These are phyloP conservation scores for Xylota sylvarum DNA, from an alignment of 2,888 invertebrate genomes.

Conservation along the genomic window DNA sequence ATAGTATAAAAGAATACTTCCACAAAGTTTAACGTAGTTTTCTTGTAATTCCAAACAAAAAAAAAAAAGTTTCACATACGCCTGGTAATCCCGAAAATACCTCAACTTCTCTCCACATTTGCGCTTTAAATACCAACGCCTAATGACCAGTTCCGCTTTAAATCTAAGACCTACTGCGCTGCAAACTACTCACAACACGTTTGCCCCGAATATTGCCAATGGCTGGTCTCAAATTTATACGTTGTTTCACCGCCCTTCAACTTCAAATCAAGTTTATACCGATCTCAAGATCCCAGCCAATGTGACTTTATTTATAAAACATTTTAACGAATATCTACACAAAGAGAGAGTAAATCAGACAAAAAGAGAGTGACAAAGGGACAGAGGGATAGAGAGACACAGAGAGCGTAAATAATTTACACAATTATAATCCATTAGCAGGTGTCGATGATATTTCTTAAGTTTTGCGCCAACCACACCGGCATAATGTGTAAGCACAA, in stretches of 20 bases:
- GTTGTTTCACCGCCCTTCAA: slow-evolving; percentile 26
- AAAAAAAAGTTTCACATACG: slow-evolving; percentile 79
- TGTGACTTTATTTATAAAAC: slow-evolving; percentile 17
- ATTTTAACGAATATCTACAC: slow-evolving; percentile 9
- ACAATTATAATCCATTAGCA: slow-evolving; percentile 59
- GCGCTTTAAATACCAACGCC: not conserved
- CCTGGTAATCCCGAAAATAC: slow-evolving; percentile 51
- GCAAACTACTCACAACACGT: not conserved
- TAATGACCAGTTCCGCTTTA: not conserved
- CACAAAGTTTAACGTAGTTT: too few species aligned
- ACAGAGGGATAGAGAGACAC: slow-evolving; percentile 23
- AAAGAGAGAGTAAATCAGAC: slow-evolving; percentile 11
- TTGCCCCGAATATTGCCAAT: not conserved
- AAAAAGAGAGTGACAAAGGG: not conserved
- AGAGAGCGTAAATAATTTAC: slow-evolving; percentile 41
- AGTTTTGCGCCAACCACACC: slow-evolving; percentile 12
- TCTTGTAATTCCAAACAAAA: too few species aligned
- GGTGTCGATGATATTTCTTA: slow-evolving; percentile 43
- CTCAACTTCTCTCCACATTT: too few species aligned
- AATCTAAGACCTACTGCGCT: not conserved
- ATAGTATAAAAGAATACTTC: too few species aligned
- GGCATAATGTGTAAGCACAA: not conserved
- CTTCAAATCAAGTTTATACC: slow-evolving; percentile 1
- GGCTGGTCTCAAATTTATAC: not conserved
- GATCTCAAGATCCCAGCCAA: not conserved